Conservation (phyloP, 2,113 vertebrate genomes). For the Perca flavescens region DNA sequence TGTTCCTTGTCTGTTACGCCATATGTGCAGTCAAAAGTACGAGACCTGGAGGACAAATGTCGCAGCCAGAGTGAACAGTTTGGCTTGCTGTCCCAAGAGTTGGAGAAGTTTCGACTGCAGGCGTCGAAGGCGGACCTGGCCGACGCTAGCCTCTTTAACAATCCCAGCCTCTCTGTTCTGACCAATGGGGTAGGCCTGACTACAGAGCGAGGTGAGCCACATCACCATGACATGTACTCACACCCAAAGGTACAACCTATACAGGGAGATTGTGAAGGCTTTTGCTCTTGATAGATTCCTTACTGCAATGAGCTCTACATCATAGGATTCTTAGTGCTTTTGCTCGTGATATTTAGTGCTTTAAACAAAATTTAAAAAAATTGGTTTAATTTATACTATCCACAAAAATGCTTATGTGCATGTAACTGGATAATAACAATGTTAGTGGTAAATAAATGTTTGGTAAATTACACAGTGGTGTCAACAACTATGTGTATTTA, state of each 20-base stretch:
- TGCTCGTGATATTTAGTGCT: neutral
- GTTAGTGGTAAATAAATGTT: neutral
- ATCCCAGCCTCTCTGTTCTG: slow-evolving; percentile 78
- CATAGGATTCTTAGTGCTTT: neutral
- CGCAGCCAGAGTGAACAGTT: slow-evolving; percentile 96
- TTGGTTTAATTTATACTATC: neutral
- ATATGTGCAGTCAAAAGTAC: slow-evolving; percentile 89
- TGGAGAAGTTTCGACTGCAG: slow-evolving; percentile 93
- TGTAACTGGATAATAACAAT: neutral
- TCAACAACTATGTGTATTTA: neutral
- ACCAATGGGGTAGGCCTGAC: slow-evolving; percentile 83
- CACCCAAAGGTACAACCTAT: neutral
- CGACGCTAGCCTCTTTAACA: slow-evolving; percentile 80
- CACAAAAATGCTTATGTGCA: neutral
- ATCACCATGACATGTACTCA: too few species aligned
- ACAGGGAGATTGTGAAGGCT: neutral
- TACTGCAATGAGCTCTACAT: neutral
- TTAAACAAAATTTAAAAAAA: neutral
- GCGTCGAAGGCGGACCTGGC: slow-evolving; percentile 90
- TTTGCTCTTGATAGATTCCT: neutral
- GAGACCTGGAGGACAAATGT: slow-evolving; percentile 95
- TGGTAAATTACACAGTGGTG: neutral
- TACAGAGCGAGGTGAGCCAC: slow-evolving; percentile 78
- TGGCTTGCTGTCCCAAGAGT: slow-evolving; percentile 91
- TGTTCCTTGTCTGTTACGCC: neutral